Evolutionary conservation across 2,113 vertebrate genomes (phyloP).

Genomic region (Apistogramma diplotaenia): DNA sequence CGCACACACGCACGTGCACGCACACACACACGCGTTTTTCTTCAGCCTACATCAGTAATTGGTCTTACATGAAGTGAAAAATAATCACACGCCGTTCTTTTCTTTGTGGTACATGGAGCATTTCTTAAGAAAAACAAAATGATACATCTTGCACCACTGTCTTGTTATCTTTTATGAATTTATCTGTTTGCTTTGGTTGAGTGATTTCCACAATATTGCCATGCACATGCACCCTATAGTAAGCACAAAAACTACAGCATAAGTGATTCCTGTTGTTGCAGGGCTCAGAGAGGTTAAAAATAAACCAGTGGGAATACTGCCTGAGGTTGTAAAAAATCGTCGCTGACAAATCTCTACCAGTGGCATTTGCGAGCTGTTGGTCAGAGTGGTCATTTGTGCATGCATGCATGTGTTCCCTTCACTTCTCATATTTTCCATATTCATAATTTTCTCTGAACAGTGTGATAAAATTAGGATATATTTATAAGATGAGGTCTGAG

Average conservation of each 20-base stretch:
- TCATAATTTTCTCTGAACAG: background rate
- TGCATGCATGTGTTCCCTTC: conserved; percentile 6
- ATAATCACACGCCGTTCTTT: background rate
- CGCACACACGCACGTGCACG: background rate
- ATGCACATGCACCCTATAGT: conserved; percentile 6
- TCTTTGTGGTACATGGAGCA: background rate
- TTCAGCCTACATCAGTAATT: background rate
- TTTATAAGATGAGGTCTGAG: conserved; percentile 6
- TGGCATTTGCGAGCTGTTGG: conserved; percentile 29
- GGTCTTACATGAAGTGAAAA: background rate
- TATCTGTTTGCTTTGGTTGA: conserved; percentile 13
- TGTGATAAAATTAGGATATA: background rate
- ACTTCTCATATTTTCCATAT: background rate
- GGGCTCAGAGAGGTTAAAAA: conserved; percentile 55
- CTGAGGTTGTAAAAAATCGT: conserved; percentile 32
- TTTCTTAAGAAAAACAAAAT: background rate
- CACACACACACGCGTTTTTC: background rate
- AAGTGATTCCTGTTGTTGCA: conserved; percentile 54
- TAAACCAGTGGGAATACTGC: conserved; percentile 56
- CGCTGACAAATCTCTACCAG: conserved; percentile 28
- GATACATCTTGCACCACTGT: background rate
- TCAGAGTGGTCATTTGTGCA: conserved; percentile 44
- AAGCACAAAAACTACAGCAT: conserved; percentile 31
- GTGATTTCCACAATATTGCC: conserved; percentile 22
- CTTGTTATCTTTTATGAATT: conserved; percentile 1